Conservation (phyloP, 2,888 invertebrate species). For the Meloe dianella region DNA sequence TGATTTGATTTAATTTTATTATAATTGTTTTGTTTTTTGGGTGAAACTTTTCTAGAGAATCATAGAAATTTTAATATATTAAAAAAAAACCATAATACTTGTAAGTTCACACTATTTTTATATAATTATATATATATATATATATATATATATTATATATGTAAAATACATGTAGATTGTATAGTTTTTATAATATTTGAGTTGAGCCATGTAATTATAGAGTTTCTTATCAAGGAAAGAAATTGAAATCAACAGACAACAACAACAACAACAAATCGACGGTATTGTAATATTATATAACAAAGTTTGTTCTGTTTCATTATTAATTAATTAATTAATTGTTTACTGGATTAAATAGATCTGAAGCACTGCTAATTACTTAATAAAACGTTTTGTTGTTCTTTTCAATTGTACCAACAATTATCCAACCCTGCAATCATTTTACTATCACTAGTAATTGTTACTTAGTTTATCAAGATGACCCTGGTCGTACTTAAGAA, state of each 20-base stretch:
- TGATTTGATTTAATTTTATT: background rate
- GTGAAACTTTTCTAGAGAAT: background rate
- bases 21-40: background rate
- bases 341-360: background rate
- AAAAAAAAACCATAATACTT: background rate
- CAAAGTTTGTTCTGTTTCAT: background rate
- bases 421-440: too few species aligned
- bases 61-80: constrained; percentile 9
- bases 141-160: background rate
- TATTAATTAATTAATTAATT: background rate
- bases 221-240: background rate
- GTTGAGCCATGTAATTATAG: background rate
- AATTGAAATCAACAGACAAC: background rate
- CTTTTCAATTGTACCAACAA: too few species aligned
- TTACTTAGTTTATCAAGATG: too few species aligned
- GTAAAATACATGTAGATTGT: background rate
- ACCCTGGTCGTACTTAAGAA: too few species aligned
- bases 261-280: too few species aligned
- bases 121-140: constrained; percentile 8
- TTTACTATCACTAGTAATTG: too few species aligned
- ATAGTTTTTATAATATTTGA: constrained; percentile 5
- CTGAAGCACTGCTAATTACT: constrained; percentile 4
- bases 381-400: background rate
- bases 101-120: constrained; percentile 12
- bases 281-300: background rate